Conservation (phyloP, 92 coral and sea anemone genomes). For the Zoanthus gigantus region DNA sequence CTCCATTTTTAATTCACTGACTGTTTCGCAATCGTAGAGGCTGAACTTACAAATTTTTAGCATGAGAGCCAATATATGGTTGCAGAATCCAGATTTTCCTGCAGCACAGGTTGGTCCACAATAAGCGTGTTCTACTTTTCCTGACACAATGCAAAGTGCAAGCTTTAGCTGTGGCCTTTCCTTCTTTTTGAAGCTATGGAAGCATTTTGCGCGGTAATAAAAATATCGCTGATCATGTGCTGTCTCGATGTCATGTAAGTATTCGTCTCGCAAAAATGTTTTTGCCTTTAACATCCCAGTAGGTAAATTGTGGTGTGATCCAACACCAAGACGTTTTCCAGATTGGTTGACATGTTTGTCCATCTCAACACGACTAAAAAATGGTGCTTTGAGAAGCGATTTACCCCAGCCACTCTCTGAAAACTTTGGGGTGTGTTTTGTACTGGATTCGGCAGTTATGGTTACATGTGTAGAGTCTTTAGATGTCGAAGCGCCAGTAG, state of each 20-base stretch:
- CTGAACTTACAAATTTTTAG: constrained; percentile 48
- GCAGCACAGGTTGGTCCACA: constrained; percentile 50
- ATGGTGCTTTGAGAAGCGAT: constrained; percentile 11
- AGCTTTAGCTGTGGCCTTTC: constrained; percentile 39
- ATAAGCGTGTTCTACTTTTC: constrained; percentile 17
- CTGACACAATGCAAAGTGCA: constrained; percentile 39
- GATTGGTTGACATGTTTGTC: constrained; percentile 31
- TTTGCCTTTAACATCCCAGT: constrained; percentile 45
- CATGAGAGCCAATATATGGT: constrained; percentile 47
- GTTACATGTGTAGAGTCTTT: not conserved
- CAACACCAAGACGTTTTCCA: constrained; percentile 25
- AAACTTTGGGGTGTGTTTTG: constrained; percentile 6
- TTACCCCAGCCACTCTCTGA: constrained; percentile 26
- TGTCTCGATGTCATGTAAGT: constrained; percentile 33
- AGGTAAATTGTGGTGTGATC: constrained; percentile 3
- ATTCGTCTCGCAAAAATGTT: constrained; percentile 43
- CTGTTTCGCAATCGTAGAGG: constrained; percentile 32
- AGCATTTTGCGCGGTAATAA: constrained; percentile 33
- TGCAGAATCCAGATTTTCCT: constrained; percentile 47
- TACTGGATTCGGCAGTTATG: not conserved
- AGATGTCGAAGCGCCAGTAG: constrained; percentile 1
- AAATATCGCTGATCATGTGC: constrained; percentile 29
- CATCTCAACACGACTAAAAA: constrained; percentile 29
- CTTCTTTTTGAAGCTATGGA: constrained; percentile 51
- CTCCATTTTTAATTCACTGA: constrained; percentile 12